Evolutionary conservation across 53 echinoderm and acorn worm species (phyloP).

Genomic region (Crossaster papposus): DNA sequence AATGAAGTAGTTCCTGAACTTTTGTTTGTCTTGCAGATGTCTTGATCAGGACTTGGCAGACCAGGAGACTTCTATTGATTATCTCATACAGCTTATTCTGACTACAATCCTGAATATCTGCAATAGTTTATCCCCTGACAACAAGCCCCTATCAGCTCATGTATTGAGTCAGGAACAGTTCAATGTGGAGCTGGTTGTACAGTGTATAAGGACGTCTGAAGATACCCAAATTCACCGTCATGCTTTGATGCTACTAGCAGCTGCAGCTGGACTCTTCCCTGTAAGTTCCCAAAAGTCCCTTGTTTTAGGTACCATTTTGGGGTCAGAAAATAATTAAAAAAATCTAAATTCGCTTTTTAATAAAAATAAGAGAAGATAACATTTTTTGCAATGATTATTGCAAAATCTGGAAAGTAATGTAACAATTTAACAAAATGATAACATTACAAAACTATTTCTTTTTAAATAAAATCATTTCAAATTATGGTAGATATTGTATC

Average conservation of each 20-base stretch:
- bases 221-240: slow-evolving; percentile 95
- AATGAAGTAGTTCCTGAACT: no score
- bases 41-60: slow-evolving; percentile 59
- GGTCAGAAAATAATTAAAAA: no score
- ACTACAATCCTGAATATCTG: slow-evolving; percentile 82
- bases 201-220: slow-evolving; percentile 91
- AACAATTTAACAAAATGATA: no score
- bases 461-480: no score
- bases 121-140: slow-evolving; percentile 65
- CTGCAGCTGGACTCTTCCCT: slow-evolving; percentile 89
- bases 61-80: slow-evolving; percentile 70
- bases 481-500: no score
- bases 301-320: background rate
- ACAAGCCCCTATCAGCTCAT: slow-evolving; percentile 43
- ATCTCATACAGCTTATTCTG: slow-evolving; percentile 87
- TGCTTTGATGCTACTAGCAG: slow-evolving; percentile 84
- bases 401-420: no score
- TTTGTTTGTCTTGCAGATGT: slow-evolving; percentile 61
- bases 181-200: slow-evolving; percentile 90
- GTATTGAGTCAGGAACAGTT: slow-evolving; percentile 82
- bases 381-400: no score
- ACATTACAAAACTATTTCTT: no score
- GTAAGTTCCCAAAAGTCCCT: slow-evolving; percentile 60
- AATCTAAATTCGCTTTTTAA: no score
- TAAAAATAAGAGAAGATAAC: no score